Percentiles rank a stretch among this genome's conserved stretches.
These are phyloP conservation scores for Cherax destructor DNA, from an alignment of 1,140 invertebrate species.

Conservation along the genomic window DNA sequence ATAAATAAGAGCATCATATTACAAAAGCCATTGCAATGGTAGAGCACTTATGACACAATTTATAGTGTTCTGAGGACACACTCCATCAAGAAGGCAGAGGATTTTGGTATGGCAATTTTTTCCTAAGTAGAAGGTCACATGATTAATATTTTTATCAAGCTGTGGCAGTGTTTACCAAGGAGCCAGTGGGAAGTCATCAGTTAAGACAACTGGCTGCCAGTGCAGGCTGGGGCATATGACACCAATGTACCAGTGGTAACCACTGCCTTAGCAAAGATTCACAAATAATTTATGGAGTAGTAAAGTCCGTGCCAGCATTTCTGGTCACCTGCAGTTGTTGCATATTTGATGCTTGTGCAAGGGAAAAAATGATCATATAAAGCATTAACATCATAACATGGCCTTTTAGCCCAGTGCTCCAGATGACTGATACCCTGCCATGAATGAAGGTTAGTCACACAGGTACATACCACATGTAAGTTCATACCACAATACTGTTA, in stretches of 20 bases:
- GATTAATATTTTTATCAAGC: constrained; percentile 54
- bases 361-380: constrained; percentile 59
- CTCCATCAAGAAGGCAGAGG: constrained; percentile 54
- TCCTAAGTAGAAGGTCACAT: constrained; percentile 58
- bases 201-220: constrained; percentile 51
- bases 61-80: constrained; percentile 37
- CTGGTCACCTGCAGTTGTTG: constrained; percentile 67
- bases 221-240: constrained; percentile 48
- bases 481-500: constrained; percentile 60
- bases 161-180: constrained; percentile 60
- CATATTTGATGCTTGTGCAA: constrained; percentile 67
- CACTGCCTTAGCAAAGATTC: constrained; percentile 53
- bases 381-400: constrained; percentile 14
- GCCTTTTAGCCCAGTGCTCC: constrained; percentile 54
- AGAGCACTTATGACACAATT: constrained; percentile 32
- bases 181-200: constrained; percentile 59
- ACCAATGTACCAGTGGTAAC: constrained; percentile 60
- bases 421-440: constrained; percentile 64
- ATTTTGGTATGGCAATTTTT: constrained; percentile 49
- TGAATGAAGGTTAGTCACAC: constrained; percentile 70
- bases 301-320: constrained; percentile 59
- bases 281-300: constrained; percentile 41
- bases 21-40: constrained; percentile 1
- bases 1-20: constrained; percentile 1
- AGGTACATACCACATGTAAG: constrained; percentile 56